Evolutionary conservation across 2,888 invertebrate genomes (phyloP).

Genomic region (Catocala sponsa): DNA sequence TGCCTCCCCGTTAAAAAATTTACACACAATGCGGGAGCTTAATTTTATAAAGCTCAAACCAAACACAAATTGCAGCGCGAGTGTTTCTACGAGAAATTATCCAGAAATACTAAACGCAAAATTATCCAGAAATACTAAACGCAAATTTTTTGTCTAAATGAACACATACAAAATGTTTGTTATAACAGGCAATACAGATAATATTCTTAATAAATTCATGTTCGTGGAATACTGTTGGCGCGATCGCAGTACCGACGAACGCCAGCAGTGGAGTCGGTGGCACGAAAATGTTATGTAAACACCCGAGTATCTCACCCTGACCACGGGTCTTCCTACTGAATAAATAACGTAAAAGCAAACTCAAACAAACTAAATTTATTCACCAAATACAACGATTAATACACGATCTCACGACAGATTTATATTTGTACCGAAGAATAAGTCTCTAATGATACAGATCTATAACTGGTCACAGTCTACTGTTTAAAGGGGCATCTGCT

Average conservation of each 20-base stretch:
- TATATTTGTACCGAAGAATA: constrained; percentile 62
- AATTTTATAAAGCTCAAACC: too few relatives aligned
- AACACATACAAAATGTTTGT: constrained; percentile 10
- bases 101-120: too few relatives aligned
- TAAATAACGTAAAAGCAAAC: constrained; percentile 84
- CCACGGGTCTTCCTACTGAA: constrained; percentile 82
- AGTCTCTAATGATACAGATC: constrained; percentile 10
- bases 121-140: too few relatives aligned
- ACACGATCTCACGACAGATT: constrained; percentile 83
- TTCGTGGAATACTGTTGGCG: constrained; percentile 64
- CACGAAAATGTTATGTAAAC: constrained; percentile 84
- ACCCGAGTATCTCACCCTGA: constrained; percentile 75
- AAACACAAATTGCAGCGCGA: too few relatives aligned
- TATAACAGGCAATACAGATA: constrained; percentile 31
- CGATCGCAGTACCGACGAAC: constrained; percentile 49
- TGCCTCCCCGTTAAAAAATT: too few relatives aligned
- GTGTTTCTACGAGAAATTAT: too few relatives aligned
- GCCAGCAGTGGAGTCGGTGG: constrained; percentile 63
- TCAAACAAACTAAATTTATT: constrained; percentile 87
- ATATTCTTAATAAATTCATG: constrained; percentile 74
- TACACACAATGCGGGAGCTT: too few relatives aligned
- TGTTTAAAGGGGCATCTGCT: constrained; percentile 13
- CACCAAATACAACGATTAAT: constrained; percentile 86
- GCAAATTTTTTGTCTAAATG: too few relatives aligned
- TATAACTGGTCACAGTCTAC: constrained; percentile 8